Base-by-base conservation (phyloP, 2,797 vertebrate genomes). In the Glossophaga mutica region DNA sequence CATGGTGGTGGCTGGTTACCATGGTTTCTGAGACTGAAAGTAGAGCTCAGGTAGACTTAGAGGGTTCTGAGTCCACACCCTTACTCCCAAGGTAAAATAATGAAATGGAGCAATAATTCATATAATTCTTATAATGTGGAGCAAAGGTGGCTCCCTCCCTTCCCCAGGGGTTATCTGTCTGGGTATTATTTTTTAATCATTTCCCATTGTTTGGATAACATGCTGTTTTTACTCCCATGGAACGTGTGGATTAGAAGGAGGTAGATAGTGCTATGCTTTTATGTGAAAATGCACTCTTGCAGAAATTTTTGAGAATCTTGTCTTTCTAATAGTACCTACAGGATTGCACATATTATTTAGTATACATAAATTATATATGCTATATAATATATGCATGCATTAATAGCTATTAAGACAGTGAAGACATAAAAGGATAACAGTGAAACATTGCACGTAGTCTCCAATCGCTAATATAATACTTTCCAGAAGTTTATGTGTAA, bases 21-120 rank as follows among this genome's bases (percentile, higher is more conserved):
- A 96, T 97, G 95, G 95, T 97, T 97, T 95, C 94, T n/a, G 79
- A 26, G 83, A 87, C 46, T 74, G 26, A 82, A 94, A 79, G 89
- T 92, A 95, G 78, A 65, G 9, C n/a, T 16, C 3, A 12, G 67
- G 21, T 50, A 71, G 86, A 22, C n/a, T 88, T 22, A 87, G 37
- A 76, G 37, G 5, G 46, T 81, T 96, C 76, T 34, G 59, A 73
- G 50, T 82, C 52, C 74, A 87, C 52, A 67, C 39, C 57, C n/a
- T 86, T 18, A 77, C 16, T 90, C 42, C 59, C 44, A 87, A 83
- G 46, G 76, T 73, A 48, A 76, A 90, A 55, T 18, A 42, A 8
- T 37, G 55, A 96, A 79, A 16, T 9, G 44, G 14, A 91, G 32
- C 18, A 77, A 76, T 76, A 67, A 84, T 93, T 14, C 32, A 71